Percentiles rank a stretch among this genome's conserved stretches.
Evolutionary conservation across 2,113 vertebrate genomes (phyloP).

Genomic region (Neopipo cinnamomea): DNA sequence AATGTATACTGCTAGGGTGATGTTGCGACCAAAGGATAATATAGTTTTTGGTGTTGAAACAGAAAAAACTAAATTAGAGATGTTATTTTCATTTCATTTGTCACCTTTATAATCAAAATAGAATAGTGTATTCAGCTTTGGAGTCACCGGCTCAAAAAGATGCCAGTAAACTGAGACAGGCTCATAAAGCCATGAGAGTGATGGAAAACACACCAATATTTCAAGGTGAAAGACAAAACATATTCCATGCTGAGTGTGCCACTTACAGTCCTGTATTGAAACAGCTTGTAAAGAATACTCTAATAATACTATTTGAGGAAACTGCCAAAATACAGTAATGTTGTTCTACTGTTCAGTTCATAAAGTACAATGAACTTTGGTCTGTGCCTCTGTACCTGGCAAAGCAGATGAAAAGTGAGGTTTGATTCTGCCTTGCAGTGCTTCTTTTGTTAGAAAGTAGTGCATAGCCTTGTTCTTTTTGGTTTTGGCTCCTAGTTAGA

Average conservation of each 20-base stretch:
- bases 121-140: not conserved
- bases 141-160: not conserved
- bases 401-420: not conserved
- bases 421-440: not conserved
- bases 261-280: not conserved
- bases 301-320: not conserved
- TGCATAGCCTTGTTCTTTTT: not conserved
- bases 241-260: not conserved
- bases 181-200: not conserved
- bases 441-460: not conserved
- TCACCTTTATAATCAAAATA: not conserved
- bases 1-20: not conserved
- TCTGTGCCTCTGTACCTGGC: not conserved
- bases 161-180: not conserved
- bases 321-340: not conserved
- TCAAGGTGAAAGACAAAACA: not conserved
- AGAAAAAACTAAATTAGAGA: not conserved
- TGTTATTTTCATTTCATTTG: not conserved
- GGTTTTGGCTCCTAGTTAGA: not conserved
- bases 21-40: not conserved
- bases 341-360: not conserved
- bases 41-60: not conserved
- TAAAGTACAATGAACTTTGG: not conserved
- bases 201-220: not conserved
- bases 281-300: not conserved